Conservation (phyloP, 2,113 vertebrate species). For the Opisthocomus hoazin region DNA sequence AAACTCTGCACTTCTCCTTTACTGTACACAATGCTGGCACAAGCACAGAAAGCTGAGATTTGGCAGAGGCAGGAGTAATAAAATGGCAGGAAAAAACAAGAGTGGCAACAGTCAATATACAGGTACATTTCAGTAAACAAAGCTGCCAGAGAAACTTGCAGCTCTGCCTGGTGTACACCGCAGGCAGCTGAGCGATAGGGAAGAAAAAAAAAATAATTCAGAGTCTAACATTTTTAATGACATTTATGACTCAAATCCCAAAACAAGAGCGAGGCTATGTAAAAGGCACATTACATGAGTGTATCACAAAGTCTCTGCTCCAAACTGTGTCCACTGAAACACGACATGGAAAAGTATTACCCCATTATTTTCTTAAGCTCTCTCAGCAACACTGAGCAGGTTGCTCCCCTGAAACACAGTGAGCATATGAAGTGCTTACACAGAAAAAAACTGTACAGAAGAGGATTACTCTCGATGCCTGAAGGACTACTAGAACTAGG, state of each 20-base stretch:
- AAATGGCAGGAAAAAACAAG: background rate
- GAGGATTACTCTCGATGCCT: background rate
- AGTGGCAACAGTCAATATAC: background rate
- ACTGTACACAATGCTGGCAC: background rate
- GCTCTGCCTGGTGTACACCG: rapidly evolving
- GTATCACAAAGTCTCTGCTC: background rate
- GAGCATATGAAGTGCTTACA: background rate
- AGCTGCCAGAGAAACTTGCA: background rate
- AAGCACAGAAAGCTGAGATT: background rate
- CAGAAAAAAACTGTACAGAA: background rate
- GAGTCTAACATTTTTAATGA: background rate
- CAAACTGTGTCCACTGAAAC: background rate
- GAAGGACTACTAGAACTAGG: background rate
- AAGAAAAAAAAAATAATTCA: background rate
- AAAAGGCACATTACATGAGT: background rate
- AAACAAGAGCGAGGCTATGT: background rate
- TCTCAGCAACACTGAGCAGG: background rate
- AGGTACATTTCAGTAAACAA: background rate
- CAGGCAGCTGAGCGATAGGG: background rate
- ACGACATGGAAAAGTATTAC: background rate
- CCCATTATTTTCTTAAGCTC: background rate
- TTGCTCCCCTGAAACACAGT: background rate
- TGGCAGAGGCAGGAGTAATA: background rate
- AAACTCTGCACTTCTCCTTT: background rate
- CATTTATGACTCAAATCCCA: background rate